phyloP scores from a whole-genome alignment of 1,140 invertebrate species.

The Fragariocoptes setiger region DNA sequence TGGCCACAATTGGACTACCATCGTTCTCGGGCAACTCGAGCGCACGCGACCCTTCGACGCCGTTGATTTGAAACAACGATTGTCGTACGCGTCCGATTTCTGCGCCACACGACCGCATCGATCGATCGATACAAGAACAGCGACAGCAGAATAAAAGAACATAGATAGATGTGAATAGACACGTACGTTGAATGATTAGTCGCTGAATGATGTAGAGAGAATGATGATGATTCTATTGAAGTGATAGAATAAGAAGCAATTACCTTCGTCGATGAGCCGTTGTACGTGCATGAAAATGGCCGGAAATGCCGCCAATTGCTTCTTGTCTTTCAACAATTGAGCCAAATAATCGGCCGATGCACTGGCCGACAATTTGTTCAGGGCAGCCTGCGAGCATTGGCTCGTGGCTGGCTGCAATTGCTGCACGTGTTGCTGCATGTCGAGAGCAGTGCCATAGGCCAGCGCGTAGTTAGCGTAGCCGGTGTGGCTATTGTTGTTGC shows the following conservation, averaged over 20 bases:
- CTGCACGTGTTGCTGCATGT: too few relatives aligned
- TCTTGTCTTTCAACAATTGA: slow-evolving; percentile 98
- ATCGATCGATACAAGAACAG: neutral
- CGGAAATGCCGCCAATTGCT: slow-evolving; percentile 92
- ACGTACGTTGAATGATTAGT: too few relatives aligned
- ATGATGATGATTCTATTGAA: too few relatives aligned
- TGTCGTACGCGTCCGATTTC: slow-evolving; percentile 93
- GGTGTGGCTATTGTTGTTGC: too few relatives aligned
- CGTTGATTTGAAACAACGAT: slow-evolving; percentile 90
- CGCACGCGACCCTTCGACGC: slow-evolving; percentile 55
- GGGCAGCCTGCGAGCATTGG: too few relatives aligned
- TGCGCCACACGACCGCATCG: slow-evolving; percentile 43
- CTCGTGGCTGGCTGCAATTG: too few relatives aligned
- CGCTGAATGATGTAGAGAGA: too few relatives aligned
- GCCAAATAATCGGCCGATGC: slow-evolving; percentile 95
- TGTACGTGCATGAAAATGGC: slow-evolving; percentile 98
- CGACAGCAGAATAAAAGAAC: neutral
- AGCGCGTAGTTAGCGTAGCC: too few relatives aligned
- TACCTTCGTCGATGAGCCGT: slow-evolving; percentile 95
- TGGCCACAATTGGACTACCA: slow-evolving; percentile 54
- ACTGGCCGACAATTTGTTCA: too few relatives aligned
- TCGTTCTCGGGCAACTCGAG: slow-evolving; percentile 65
- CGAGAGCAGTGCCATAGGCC: too few relatives aligned
- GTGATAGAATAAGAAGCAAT: slow-evolving; percentile 15
- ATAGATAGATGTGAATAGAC: too few relatives aligned